Conservation (phyloP, 2,888 invertebrate genomes). For the Drosophila subsilvestris region DNA sequence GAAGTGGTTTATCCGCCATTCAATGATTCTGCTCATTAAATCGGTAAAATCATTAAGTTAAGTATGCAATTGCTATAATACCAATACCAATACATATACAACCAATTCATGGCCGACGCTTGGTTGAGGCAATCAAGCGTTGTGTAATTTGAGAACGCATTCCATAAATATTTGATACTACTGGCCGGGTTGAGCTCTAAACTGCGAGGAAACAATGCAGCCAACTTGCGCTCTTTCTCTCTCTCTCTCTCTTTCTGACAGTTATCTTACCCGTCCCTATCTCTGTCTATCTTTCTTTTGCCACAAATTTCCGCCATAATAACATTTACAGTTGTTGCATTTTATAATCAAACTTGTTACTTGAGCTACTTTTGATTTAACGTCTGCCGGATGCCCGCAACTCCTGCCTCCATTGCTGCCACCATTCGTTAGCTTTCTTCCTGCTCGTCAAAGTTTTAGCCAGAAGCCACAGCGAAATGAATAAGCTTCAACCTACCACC, state of each 20-base stretch:
- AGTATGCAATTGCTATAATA: background rate
- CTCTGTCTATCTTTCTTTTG: conserved; percentile 2
- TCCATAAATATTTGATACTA: conserved; percentile 36
- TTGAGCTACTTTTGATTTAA: conserved; percentile 65
- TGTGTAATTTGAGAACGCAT: conserved; percentile 22
- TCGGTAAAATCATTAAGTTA: background rate
- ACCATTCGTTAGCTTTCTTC: conserved; percentile 26
- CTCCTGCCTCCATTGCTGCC: background rate
- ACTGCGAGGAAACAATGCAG: conserved; percentile 35
- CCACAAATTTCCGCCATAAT: conserved; percentile 66
- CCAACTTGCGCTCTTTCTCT: conserved; percentile 1
- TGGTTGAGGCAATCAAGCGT: background rate
- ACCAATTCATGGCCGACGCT: background rate
- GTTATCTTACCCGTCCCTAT: background rate
- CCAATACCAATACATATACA: background rate
- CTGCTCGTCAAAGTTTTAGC: conserved; percentile 75
- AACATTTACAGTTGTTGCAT: conserved; percentile 77
- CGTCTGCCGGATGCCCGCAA: conserved; percentile 45
- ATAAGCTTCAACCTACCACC: conserved; percentile 49
- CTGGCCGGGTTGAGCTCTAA: background rate
- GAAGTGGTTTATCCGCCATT: conserved; percentile 1
- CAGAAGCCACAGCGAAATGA: conserved; percentile 72
- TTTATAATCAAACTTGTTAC: conserved; percentile 77
- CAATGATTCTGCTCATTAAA: background rate
- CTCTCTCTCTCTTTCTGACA: background rate